Evolutionary conservation across 2,113 vertebrate genomes (phyloP), one percentile per base, ranked within the genome.

Genomic region (Ramphastos sulfuratus): DNA sequence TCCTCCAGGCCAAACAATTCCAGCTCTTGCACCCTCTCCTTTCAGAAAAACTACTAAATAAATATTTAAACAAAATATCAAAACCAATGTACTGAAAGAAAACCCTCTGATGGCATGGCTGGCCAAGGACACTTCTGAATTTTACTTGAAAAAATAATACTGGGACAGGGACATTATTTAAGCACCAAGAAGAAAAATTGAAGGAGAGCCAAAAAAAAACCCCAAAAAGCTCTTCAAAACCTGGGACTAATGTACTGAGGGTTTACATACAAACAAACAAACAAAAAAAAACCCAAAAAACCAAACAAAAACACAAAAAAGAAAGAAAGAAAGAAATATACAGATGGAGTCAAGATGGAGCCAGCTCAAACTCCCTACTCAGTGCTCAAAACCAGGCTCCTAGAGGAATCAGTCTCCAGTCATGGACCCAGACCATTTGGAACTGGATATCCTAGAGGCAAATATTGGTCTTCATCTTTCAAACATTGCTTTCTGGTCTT

Each of bases 341-440:
- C 3, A 39, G 46, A 31, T 30, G 1, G 0, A 55, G 27, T 16
- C 67, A 39, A 54, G 6, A 6, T n/a, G n/a, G n/a, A n/a, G 18
- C 12, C 52, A 28, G 82, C 44, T 39, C 12, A 25, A 86, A 44
- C 4, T 39, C 39, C 52, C 33, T 12, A 1, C 18, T 56, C 60
- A 73, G 63, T 0, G 20, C 24, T 70, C 31, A 60, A 27, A 54
- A 7, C 3, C 48, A 27, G 44, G 67, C 33, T 55, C 30, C 60
- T 9, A 23, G 8, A 16, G 44, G 54, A 79, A 37, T 2, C 3
- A 2, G 35, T 9, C 46, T 37, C 50, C 7, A 69, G 27, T 37
- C 21, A 10, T 63, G n/a, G 16, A 2, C 64, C 30, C 64, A 67
- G 50, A 63, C n/a, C 60, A 33, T 8, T 31, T 6, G 2, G 37